Evolutionary conservation across 2,113 vertebrate genomes (phyloP).

Genomic region (Pygoscelis antarcticus): DNA sequence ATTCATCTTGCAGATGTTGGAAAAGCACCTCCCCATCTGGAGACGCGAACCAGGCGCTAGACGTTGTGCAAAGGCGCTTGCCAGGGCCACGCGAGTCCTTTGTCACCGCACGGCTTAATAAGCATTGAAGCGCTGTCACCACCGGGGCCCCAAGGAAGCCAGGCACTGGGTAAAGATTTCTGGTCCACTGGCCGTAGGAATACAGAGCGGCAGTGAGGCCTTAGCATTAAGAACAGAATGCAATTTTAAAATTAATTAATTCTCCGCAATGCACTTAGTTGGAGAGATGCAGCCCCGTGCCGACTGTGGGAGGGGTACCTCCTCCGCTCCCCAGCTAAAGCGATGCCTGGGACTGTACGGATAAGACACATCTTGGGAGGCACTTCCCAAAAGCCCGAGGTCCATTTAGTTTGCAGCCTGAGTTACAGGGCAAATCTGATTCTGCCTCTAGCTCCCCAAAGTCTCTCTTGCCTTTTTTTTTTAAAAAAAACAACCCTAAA

Average conservation of each 20-base stretch:
- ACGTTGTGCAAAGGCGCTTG: fast-evolving
- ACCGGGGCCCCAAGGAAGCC: neutral
- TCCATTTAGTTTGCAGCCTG: neutral
- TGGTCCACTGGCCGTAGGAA: neutral
- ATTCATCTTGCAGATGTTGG: neutral
- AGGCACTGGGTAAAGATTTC: neutral
- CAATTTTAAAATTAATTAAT: neutral
- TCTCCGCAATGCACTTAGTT: fast-evolving
- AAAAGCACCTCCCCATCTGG: neutral
- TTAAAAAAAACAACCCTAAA: neutral
- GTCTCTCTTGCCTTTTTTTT: neutral
- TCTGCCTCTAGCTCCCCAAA: neutral
- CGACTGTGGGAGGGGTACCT: neutral
- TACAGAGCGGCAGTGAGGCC: neutral
- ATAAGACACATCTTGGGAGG: neutral
- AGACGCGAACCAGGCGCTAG: fast-evolving
- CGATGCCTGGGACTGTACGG: neutral
- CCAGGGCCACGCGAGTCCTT: neutral
- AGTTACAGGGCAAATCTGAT: neutral
- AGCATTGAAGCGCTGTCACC: neutral
- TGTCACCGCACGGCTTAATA: neutral
- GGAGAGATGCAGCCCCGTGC: neutral
- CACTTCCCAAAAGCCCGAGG: neutral
- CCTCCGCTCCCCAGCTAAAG: neutral
- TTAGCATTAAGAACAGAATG: neutral